Percentiles rank a stretch among this genome's conserved stretches.
Conservation (phyloP, 1,140 invertebrate species). For the Lordiphosa mommai region DNA sequence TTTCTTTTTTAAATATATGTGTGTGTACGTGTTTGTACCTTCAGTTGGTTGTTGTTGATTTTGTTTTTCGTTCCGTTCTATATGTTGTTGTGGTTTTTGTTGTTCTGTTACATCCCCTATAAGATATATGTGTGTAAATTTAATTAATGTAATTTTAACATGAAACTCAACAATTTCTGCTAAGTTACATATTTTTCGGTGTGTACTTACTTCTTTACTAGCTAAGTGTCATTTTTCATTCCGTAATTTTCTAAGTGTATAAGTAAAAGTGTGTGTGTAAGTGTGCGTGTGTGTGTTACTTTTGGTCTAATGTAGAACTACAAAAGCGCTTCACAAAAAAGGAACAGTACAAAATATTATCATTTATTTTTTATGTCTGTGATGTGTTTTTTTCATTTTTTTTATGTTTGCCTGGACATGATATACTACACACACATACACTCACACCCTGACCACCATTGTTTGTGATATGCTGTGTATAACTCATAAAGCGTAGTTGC, state of each 20-base stretch:
- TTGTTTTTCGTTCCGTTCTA: conserved; percentile 6
- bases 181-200: conserved; percentile 33
- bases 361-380: conserved; percentile 49
- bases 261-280: conserved; percentile 6
- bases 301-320: conserved; percentile 12
- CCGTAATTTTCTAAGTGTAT: conserved; percentile 45
- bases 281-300: conserved; percentile 34
- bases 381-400: conserved; percentile 30
- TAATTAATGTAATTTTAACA: conserved; percentile 77
- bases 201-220: conserved; percentile 46
- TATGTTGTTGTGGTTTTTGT: conserved; percentile 14
- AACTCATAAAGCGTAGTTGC: conserved; percentile 72
- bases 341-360: conserved; percentile 54
- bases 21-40: conserved; percentile 70
- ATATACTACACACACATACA: conserved; percentile 42
- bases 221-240: conserved; percentile 61
- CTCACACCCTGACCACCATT: conserved; percentile 46
- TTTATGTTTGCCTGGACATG: conserved; percentile 70
- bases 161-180: conserved; percentile 78
- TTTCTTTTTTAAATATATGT: conserved; percentile 42
- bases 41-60: conserved; percentile 28
- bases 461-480: conserved; percentile 59
- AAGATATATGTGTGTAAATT: conserved; percentile 61
- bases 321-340: no score
- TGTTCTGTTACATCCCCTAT: conserved; percentile 8